phyloP scores from a whole-genome alignment of 2,797 vertebrate species.

The Mormyrus proboscirostris region DNA sequence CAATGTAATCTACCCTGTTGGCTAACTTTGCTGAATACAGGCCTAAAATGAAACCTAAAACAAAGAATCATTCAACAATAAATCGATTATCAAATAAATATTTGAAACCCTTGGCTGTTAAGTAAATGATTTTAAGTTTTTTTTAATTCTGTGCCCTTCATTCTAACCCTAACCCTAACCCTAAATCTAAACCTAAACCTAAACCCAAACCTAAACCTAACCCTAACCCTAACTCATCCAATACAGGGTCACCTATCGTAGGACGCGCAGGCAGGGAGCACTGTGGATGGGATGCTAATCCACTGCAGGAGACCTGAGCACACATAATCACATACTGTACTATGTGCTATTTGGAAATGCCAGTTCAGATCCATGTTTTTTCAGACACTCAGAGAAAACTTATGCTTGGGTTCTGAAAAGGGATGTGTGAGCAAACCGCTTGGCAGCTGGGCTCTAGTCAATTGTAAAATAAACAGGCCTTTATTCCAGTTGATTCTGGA shows the following conservation, averaged over 20 bases:
- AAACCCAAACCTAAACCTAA: no score
- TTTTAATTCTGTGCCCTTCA: background rate
- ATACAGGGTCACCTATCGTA: background rate
- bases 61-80: background rate
- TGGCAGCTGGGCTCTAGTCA: background rate
- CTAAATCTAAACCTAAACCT: no score
- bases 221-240: background rate
- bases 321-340: background rate
- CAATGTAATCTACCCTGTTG: background rate
- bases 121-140: background rate
- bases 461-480: background rate
- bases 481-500: background rate
- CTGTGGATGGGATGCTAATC: background rate
- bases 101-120: background rate
- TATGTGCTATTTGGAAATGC: background rate
- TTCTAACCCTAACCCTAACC: background rate
- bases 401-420: background rate
- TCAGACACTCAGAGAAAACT: background rate
- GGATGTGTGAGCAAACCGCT: background rate
- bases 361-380: background rate
- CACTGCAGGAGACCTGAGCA: background rate
- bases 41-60: background rate
- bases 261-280: background rate
- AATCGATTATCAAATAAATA: background rate
- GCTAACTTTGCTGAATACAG: background rate